Conservation (phyloP, 2,113 vertebrate species). For the Melierax canorus region DNA sequence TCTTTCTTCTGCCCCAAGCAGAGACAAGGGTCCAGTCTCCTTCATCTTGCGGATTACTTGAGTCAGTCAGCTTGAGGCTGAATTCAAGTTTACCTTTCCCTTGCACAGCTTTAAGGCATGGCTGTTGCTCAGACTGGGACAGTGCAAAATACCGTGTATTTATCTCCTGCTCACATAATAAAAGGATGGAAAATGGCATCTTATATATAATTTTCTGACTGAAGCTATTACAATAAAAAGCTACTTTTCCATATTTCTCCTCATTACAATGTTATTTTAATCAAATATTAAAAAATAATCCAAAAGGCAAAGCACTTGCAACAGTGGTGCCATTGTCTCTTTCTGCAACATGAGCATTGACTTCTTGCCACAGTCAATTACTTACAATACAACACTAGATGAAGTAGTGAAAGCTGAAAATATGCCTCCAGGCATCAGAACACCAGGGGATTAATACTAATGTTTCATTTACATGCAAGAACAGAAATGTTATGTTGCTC, state of each 20-base stretch:
- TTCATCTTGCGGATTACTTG: background rate
- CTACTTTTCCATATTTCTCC: background rate
- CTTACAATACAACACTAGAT: constrained; percentile 58
- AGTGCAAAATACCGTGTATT: background rate
- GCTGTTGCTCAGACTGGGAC: background rate
- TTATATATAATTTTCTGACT: background rate
- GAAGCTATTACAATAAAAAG: background rate
- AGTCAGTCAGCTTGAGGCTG: background rate
- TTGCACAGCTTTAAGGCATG: background rate
- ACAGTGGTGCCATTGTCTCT: constrained; percentile 45
- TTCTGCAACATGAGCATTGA: constrained; percentile 56
- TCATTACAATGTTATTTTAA: constrained; percentile 15
- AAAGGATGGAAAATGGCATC: background rate
- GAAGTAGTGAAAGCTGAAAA: constrained; percentile 64
- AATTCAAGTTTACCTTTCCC: background rate
- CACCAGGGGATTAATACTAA: constrained; percentile 63
- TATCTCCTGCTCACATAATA: background rate
- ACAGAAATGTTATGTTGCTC: constrained; percentile 28
- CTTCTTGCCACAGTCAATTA: constrained; percentile 69
- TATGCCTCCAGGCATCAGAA: constrained; percentile 52
- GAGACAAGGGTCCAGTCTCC: background rate
- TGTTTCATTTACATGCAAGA: constrained; percentile 68
- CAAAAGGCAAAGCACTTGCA: constrained; percentile 47
- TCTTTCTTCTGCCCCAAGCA: background rate
- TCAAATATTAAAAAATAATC: constrained; percentile 57